phyloP scores from a whole-genome alignment of 2,797 vertebrate species.

The Mallotus villosus region DNA sequence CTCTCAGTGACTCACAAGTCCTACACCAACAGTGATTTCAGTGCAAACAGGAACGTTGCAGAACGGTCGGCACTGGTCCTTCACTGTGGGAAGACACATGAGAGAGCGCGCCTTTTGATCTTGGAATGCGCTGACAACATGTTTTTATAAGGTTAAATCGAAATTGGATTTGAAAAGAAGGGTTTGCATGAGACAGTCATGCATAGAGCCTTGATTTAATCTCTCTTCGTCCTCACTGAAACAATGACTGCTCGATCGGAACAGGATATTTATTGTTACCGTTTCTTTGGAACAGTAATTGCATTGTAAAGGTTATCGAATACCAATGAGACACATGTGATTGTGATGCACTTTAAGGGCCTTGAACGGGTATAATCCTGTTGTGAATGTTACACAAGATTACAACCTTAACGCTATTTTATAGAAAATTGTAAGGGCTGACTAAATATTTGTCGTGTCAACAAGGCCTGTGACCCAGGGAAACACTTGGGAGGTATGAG shows the following conservation, averaged over 20 bases:
- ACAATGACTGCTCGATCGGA: neutral
- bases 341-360: neutral
- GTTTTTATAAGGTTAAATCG: too few species aligned
- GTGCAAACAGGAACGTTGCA: neutral
- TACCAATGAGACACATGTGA: neutral
- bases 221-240: neutral
- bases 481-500: neutral
- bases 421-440: neutral
- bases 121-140: neutral
- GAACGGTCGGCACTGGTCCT: constrained; percentile 11
- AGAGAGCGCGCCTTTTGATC: constrained; percentile 17
- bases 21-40: constrained; percentile 5
- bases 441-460: neutral
- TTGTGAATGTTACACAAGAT: too few species aligned
- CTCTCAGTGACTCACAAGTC: neutral
- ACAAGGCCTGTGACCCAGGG: neutral
- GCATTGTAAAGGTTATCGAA: neutral
- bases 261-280: constrained; percentile 1
- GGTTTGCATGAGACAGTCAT: constrained; percentile 8
- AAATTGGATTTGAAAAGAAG: too few species aligned
- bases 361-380: neutral
- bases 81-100: constrained; percentile 16
- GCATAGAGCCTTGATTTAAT: neutral
- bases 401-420: neutral
- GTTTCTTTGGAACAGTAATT: neutral